Percentiles rank a stretch among this genome's conserved stretches.
Evolutionary conservation across 2,113 vertebrate genomes (phyloP).

Genomic region (Bungarus multicinctus): DNA sequence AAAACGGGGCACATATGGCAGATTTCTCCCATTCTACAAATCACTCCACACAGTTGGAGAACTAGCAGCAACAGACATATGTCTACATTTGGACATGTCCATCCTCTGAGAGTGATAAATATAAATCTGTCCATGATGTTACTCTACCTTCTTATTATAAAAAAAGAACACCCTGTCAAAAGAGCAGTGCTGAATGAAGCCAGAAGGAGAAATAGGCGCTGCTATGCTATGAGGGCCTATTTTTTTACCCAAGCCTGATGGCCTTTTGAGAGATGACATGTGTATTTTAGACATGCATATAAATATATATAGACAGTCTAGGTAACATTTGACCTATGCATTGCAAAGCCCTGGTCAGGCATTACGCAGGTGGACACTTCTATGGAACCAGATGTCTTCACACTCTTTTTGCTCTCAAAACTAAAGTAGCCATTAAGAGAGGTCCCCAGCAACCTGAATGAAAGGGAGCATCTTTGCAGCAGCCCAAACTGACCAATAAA

Average conservation of each 20-base stretch:
- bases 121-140: neutral
- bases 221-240: neutral
- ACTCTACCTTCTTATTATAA: too few species aligned
- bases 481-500: neutral
- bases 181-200: neutral
- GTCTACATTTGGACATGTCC: neutral
- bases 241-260: neutral
- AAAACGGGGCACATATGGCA: neutral
- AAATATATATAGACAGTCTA: neutral
- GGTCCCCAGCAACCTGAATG: neutral
- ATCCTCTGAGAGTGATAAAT: neutral
- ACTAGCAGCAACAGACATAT: neutral
- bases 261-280: neutral
- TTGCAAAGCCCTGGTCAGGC: neutral
- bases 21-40: neutral
- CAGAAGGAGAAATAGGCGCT: neutral
- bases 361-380: neutral
- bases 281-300: neutral
- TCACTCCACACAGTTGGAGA: neutral
- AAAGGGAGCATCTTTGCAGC: neutral
- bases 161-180: neutral
- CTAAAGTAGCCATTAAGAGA: neutral
- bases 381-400: neutral
- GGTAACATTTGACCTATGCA: neutral
- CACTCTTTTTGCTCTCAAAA: neutral